Evolutionary conservation across 2,888 invertebrate genomes (phyloP).

Genomic region (Parnassius apollo): DNA sequence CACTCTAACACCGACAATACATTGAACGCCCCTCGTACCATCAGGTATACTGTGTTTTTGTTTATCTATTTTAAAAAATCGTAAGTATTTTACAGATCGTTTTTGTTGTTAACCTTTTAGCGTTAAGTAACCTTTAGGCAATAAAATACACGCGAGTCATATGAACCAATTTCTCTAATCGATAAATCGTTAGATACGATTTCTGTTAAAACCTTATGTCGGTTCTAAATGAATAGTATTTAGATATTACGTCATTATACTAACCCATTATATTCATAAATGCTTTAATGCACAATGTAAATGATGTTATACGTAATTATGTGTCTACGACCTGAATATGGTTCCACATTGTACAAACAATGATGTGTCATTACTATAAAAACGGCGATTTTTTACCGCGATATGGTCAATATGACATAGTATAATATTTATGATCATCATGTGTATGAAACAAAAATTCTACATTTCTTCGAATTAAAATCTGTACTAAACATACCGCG

Average conservation of each 20-base stretch:
- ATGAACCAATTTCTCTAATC: neutral
- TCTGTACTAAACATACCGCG: too few species aligned
- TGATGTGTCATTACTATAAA: too few species aligned
- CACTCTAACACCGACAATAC: too few species aligned
- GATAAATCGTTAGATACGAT: conserved; percentile 1
- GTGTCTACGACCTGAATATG: neutral
- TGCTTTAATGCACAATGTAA: conserved; percentile 7
- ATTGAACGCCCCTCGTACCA: too few species aligned
- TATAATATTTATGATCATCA: too few species aligned
- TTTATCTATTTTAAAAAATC: too few species aligned
- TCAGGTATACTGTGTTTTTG: too few species aligned
- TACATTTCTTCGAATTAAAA: too few species aligned
- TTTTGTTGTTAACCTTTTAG: neutral
- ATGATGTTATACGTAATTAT: neutral
- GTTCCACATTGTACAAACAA: neutral
- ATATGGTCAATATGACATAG: too few species aligned
- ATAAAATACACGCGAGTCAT: neutral
- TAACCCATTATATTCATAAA: neutral
- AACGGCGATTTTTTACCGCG: too few species aligned
- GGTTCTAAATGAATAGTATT: neutral
- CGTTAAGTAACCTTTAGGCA: neutral
- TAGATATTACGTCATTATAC: neutral
- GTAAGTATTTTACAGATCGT: too few species aligned
- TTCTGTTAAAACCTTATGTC: neutral
- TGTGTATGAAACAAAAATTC: too few species aligned